Evolutionary conservation across 2,888 invertebrate genomes (phyloP).

Genomic region (Allophyes oxyacanthae): DNA sequence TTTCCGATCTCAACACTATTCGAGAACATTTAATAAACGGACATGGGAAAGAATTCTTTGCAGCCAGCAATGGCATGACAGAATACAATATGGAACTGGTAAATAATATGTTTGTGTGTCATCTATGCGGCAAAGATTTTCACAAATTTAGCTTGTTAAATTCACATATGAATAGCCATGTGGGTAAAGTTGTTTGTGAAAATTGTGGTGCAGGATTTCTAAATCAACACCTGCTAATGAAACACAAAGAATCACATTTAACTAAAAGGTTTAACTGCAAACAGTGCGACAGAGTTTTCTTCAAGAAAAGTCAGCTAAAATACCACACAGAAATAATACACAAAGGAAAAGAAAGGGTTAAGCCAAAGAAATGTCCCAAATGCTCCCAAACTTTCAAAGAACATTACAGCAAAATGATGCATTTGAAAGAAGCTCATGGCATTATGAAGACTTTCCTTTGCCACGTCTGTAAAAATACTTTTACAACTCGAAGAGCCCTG

Average conservation of each 20-base stretch:
- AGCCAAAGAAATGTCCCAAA: conserved; percentile 65
- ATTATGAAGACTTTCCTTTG: conserved; percentile 65
- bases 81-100: conserved; percentile 67
- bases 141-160: conserved; percentile 67
- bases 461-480: conserved; percentile 64
- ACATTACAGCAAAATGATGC: conserved; percentile 69
- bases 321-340: conserved; percentile 79
- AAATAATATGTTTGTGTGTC: conserved; percentile 66
- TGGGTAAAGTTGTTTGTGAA: conserved; percentile 75
- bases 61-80: conserved; percentile 70
- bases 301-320: conserved; percentile 78
- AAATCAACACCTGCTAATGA: conserved; percentile 66
- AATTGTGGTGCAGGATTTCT: conserved; percentile 71
- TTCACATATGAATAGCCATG: conserved; percentile 71
- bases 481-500: conserved; percentile 63
- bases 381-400: conserved; percentile 70
- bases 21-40: conserved; percentile 62
- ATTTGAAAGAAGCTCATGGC: conserved; percentile 70
- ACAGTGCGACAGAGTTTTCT: conserved; percentile 74
- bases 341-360: conserved; percentile 62
- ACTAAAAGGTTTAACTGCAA: conserved; percentile 66
- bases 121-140: conserved; percentile 65
- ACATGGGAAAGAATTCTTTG: conserved; percentile 63
- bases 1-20: conserved; percentile 56
- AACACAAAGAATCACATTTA: conserved; percentile 69